Conservation (phyloP, 2,888 invertebrate species). For the Mythimna ferrago region DNA sequence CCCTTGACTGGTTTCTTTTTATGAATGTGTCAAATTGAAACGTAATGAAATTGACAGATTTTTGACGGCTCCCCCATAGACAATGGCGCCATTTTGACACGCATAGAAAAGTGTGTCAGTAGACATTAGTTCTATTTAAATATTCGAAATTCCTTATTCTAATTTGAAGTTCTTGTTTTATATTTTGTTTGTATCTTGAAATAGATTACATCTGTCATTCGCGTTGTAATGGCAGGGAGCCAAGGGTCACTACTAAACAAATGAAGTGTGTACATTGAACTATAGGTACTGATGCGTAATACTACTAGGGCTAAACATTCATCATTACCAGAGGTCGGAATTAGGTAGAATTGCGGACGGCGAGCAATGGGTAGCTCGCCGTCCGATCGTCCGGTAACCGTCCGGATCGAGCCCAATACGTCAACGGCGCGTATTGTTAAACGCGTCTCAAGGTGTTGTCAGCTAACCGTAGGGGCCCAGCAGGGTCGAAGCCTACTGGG, state of each 20-base stretch:
- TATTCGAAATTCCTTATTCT: slow-evolving; percentile 10
- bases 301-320: neutral
- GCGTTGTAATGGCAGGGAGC: slow-evolving; percentile 37
- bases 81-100: slow-evolving; percentile 29
- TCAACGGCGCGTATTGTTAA: no score
- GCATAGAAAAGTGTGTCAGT: neutral
- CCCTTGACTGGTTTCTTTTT: neutral
- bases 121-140: slow-evolving; percentile 18
- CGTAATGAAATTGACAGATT: slow-evolving; percentile 1
- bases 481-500: no score
- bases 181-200: slow-evolving; percentile 46
- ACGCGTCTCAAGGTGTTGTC: no score
- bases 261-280: slow-evolving; percentile 29
- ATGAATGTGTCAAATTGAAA: neutral
- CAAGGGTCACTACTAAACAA: slow-evolving; percentile 41
- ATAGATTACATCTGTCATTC: slow-evolving; percentile 34
- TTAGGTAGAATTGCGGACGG: no score
- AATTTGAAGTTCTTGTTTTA: neutral
- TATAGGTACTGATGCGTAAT: slow-evolving; percentile 7
- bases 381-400: no score
- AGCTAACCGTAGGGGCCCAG: no score
- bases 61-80: slow-evolving; percentile 24
- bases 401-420: no score
- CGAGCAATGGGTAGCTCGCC: no score
- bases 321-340: neutral